Percentiles rank a stretch among this genome's conserved stretches.
Evolutionary conservation across 2,888 invertebrate genomes (phyloP).

Genomic region (Macaria notata): DNA sequence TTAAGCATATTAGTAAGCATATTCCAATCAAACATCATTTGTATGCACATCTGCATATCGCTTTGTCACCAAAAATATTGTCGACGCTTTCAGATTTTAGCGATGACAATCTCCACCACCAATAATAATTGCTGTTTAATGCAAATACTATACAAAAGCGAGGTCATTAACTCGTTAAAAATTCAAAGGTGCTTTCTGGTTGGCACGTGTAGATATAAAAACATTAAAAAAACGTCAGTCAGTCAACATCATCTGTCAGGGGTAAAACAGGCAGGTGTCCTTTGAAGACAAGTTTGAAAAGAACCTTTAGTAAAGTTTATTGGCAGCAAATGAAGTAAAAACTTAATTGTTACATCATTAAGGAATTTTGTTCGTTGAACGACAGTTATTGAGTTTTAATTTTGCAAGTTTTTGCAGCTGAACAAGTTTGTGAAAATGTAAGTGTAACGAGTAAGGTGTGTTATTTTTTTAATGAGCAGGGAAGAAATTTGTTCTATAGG

Average conservation of each 20-base stretch:
- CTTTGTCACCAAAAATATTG: neutral
- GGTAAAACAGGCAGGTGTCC: constrained; percentile 49
- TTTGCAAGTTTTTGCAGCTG: too few relatives aligned
- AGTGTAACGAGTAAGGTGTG: too few relatives aligned
- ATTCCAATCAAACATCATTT: too few relatives aligned
- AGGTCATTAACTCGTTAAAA: constrained; percentile 12
- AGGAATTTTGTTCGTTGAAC: constrained; percentile 7
- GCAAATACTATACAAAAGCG: neutral
- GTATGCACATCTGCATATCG: too few relatives aligned
- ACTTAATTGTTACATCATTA: constrained; percentile 10
- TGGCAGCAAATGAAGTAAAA: constrained; percentile 9
- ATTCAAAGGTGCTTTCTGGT: constrained; percentile 8
- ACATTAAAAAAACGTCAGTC: constrained; percentile 29
- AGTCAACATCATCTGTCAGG: constrained; percentile 45
- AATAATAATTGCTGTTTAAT: constrained; percentile 4
- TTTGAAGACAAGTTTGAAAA: constrained; percentile 26
- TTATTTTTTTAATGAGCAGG: too few relatives aligned
- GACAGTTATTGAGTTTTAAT: constrained; percentile 3
- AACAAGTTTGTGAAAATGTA: too few relatives aligned
- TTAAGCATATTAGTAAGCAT: too few relatives aligned
- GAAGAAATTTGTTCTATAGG: too few relatives aligned
- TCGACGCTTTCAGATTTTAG: neutral
- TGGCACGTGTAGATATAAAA: constrained; percentile 14
- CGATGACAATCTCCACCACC: neutral
- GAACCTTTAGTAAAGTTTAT: constrained; percentile 32